phyloP scores from a whole-genome alignment of 2,113 vertebrate species.

The Alosa alosa region DNA sequence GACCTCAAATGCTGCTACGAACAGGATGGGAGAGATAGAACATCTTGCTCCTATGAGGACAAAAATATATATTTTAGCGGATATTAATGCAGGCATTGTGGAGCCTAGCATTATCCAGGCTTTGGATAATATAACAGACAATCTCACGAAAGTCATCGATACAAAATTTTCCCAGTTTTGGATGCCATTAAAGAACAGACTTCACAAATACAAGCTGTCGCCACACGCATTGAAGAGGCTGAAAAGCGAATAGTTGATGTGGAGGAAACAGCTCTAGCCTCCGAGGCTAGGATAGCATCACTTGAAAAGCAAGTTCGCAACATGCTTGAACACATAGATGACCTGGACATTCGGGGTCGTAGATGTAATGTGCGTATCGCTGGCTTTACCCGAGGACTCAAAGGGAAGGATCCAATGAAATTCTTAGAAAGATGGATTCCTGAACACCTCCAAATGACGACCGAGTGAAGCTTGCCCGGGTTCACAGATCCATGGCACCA shows the following conservation, averaged over 20 bases:
- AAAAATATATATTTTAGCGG: no score
- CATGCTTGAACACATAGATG: no score
- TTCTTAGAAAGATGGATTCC: slow-evolving; percentile 19
- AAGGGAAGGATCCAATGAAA: no score
- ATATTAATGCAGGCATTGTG: not conserved
- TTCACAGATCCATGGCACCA: slow-evolving; percentile 15
- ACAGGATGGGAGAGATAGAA: no score
- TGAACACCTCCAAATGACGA: slow-evolving; percentile 17
- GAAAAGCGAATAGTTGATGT: not conserved
- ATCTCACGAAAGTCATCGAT: not conserved
- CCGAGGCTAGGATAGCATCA: slow-evolving; percentile 13
- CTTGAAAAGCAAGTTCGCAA: no score
- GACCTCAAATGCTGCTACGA: no score
- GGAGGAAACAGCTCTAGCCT: not conserved
- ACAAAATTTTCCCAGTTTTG: not conserved
- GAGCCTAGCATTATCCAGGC: slow-evolving; percentile 2
- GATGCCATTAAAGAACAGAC: slow-evolving; percentile 20
- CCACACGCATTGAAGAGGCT: not conserved
- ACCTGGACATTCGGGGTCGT: no score
- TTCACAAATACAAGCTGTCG: not conserved
- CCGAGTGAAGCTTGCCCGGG: slow-evolving; percentile 23
- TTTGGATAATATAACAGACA: slow-evolving; percentile 2
- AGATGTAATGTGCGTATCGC: no score
- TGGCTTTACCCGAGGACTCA: no score
- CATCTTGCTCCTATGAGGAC: no score